These are phyloP conservation scores for Microtus ochrogaster DNA, from an alignment of 2,113 vertebrate species.

Conservation along the genomic window DNA sequence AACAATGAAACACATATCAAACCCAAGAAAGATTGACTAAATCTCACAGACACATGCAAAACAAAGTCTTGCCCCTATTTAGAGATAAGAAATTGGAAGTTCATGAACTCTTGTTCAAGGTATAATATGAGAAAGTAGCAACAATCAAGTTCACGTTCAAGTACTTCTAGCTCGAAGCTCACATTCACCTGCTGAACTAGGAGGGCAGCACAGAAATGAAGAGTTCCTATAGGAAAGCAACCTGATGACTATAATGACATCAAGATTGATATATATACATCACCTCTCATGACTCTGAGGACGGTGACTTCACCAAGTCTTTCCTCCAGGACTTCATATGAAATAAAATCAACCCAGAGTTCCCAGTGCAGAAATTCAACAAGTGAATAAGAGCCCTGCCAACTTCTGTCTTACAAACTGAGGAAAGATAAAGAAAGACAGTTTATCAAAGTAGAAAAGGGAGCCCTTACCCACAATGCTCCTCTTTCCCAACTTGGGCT, in stretches of 20 bases:
- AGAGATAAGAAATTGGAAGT: background rate
- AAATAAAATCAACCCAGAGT: constrained; percentile 20
- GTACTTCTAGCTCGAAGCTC: background rate
- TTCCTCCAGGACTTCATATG: background rate
- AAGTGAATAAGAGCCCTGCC: background rate
- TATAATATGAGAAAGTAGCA: background rate
- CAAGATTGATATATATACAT: background rate
- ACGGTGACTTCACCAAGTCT: background rate
- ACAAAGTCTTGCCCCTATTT: background rate
- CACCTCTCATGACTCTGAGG: background rate
- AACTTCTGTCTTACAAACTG: background rate
- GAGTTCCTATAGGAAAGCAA: background rate
- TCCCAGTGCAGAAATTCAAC: background rate
- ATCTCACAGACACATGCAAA: background rate
- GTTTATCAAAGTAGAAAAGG: background rate
- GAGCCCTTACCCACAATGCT: background rate
- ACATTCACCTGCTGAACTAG: background rate
- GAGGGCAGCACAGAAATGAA: background rate
- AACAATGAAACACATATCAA: background rate
- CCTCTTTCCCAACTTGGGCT: background rate
- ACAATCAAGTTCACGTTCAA: background rate
- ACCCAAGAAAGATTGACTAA: background rate
- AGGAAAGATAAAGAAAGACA: background rate
- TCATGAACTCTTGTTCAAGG: background rate
- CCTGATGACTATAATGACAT: background rate